phyloP scores from a whole-genome alignment of 1,140 invertebrate genomes.

The Apis cerana region DNA sequence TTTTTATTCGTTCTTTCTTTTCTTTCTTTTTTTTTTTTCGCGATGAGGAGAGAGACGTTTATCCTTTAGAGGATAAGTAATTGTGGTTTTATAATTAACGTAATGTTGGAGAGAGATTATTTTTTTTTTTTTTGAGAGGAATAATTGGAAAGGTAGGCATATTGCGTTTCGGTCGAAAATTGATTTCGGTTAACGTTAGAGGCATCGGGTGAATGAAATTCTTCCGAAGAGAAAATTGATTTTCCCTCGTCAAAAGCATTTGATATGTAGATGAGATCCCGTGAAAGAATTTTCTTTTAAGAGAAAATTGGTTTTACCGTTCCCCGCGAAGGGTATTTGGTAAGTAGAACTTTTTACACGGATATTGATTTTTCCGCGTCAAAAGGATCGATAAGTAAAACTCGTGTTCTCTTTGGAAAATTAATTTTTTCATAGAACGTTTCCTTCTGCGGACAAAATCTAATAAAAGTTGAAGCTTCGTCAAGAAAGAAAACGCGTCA shows the following conservation, averaged over 20 bases:
- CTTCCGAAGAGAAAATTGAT: background rate
- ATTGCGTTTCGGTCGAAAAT: background rate
- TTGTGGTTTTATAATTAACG: too few relatives aligned
- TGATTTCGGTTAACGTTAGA: background rate
- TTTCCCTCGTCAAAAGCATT: constrained; percentile 22
- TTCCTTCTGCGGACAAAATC: fast-evolving
- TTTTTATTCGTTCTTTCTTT: too few relatives aligned
- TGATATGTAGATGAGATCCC: constrained; percentile 14
- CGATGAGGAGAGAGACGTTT: too few relatives aligned
- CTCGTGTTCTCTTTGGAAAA: background rate
- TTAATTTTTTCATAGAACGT: too few relatives aligned
- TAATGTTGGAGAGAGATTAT: too few relatives aligned
- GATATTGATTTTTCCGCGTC: background rate
- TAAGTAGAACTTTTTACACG: background rate
- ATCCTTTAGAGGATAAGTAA: too few relatives aligned
- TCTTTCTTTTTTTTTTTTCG: too few relatives aligned
- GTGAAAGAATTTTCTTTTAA: constrained; percentile 15
- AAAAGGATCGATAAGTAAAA: background rate
- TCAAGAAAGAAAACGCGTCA: too few relatives aligned
- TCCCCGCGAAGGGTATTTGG: background rate
- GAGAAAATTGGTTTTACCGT: constrained; percentile 1
- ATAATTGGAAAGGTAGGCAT: too few relatives aligned
- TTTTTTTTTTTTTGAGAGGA: too few relatives aligned
- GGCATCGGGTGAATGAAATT: background rate
- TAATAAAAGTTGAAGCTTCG: too few relatives aligned